These are phyloP conservation scores for Melitaea cinxia DNA, from an alignment of 1,140 invertebrate genomes.

Conservation along the genomic window DNA sequence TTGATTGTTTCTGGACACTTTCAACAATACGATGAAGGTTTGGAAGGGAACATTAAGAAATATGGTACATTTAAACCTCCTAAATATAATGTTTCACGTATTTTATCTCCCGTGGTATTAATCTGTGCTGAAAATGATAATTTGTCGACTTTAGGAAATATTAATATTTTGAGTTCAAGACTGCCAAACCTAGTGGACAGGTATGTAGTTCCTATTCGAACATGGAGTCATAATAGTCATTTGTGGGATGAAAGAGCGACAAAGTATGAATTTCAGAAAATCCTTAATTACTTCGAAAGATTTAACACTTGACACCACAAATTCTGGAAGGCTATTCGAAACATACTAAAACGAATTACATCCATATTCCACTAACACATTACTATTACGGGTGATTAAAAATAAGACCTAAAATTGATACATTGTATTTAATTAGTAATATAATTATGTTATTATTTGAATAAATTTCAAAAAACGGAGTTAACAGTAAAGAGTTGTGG, in stretches of 20 bases:
- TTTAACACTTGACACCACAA: constrained; percentile 35
- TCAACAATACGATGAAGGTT: constrained; percentile 81
- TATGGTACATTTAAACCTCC: constrained; percentile 82
- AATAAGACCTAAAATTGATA: too few species aligned
- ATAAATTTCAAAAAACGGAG: too few species aligned
- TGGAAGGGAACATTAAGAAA: constrained; percentile 72
- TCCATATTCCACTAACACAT: too few species aligned
- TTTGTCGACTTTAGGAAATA: constrained; percentile 82
- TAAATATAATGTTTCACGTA: constrained; percentile 80
- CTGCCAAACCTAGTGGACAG: constrained; percentile 78
- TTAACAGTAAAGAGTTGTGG: too few species aligned
- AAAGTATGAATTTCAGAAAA: constrained; percentile 55
- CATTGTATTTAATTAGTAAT: too few species aligned
- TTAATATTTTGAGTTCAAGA: constrained; percentile 74
- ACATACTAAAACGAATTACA: too few species aligned
- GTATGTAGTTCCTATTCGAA: constrained; percentile 56
- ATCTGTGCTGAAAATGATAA: constrained; percentile 84
- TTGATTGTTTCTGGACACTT: constrained; percentile 66
- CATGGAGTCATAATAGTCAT: constrained; percentile 71
- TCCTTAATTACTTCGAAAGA: constrained; percentile 54
- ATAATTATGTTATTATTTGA: too few species aligned
- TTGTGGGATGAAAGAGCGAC: constrained; percentile 53
- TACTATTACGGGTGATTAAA: too few species aligned
- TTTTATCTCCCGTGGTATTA: constrained; percentile 83
- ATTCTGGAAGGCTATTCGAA: too few species aligned